Base-by-base conservation (phyloP, 2,113 vertebrate species). In the Mixornis gularis region DNA sequence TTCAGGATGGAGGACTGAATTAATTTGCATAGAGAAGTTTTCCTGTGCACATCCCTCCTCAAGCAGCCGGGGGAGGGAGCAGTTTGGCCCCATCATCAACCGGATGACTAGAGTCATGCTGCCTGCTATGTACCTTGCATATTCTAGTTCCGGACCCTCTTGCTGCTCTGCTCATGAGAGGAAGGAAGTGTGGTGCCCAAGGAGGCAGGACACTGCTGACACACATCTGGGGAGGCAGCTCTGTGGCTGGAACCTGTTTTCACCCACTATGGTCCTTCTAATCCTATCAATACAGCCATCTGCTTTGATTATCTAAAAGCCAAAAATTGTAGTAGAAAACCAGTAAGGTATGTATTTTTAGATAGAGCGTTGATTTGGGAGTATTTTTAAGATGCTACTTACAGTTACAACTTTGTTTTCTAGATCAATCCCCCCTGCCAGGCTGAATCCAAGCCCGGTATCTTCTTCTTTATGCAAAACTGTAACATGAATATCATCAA, bases 381-480 rank as follows among this genome's bases (percentile, higher is more conserved):
- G 5, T 17, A 21, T 20, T 66, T 79, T 52, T 13, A 55, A 79
- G 72, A 41, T 30, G 13, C 30, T 88, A 97, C 98, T 98, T 96
- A 99, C 99, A 55, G 98, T 99, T 36, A 98, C 85, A 40, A 97
- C 97, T 96, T 99, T 99, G 92, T 97, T 99, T 96, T 99, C 99
- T 63, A 98, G 97, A 88, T 99, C 99, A 5, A 96, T 96, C 5
- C 99, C 99, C 46, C 99, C 99, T 13, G 99, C 99, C 32, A 99
- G 97, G 96, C 98, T 99, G 97, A 99, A 99, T 68, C 99, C 99
- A 34, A 99, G 98, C 13, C 99, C 99, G 0, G 97, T 96, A 7
- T 98, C 98, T 56, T 99, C 98, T 36, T 99, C 99, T 96, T 99
- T 99, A 86, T 99, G 98, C 41, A 99, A 85, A 96, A 99, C 83